Evolutionary conservation across 2,888 invertebrate species (phyloP).

Genomic region (Ametastegia equiseti): DNA sequence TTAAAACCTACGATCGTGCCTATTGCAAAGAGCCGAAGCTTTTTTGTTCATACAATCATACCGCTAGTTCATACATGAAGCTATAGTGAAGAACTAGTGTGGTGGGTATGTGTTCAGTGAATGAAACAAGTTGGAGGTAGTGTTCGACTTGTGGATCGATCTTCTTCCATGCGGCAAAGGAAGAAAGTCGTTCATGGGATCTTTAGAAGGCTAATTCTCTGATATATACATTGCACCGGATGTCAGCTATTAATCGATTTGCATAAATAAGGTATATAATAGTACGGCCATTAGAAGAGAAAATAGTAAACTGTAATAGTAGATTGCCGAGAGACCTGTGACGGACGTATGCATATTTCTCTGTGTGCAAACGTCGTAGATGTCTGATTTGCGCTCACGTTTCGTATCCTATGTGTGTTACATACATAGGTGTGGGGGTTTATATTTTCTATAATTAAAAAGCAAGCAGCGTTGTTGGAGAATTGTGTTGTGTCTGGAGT

Average conservation of each 20-base stretch:
- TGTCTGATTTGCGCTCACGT: too few relatives aligned
- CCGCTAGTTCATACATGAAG: too few relatives aligned
- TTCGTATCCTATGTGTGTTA: too few relatives aligned
- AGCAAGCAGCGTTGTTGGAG: neutral
- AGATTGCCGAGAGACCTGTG: neutral
- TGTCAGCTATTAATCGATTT: neutral
- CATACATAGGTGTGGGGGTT: neutral
- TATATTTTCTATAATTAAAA: neutral
- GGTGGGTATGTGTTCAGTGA: neutral
- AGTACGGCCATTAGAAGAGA: neutral
- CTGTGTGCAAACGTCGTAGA: too few relatives aligned
- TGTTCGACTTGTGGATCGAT: neutral
- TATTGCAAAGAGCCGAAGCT: too few relatives aligned
- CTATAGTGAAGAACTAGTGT: neutral
- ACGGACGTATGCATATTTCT: neutral
- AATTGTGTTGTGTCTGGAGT: slow-evolving; percentile 29
- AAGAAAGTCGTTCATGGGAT: neutral
- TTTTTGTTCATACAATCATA: too few relatives aligned
- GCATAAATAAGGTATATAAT: neutral
- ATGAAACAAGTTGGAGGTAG: neutral
- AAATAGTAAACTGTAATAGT: neutral
- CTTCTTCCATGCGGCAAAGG: neutral
- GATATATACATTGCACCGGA: neutral
- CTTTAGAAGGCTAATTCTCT: neutral
- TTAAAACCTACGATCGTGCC: too few relatives aligned